Base-by-base conservation (phyloP, 2,888 invertebrate species). In the Frankliniella intonsa region DNA sequence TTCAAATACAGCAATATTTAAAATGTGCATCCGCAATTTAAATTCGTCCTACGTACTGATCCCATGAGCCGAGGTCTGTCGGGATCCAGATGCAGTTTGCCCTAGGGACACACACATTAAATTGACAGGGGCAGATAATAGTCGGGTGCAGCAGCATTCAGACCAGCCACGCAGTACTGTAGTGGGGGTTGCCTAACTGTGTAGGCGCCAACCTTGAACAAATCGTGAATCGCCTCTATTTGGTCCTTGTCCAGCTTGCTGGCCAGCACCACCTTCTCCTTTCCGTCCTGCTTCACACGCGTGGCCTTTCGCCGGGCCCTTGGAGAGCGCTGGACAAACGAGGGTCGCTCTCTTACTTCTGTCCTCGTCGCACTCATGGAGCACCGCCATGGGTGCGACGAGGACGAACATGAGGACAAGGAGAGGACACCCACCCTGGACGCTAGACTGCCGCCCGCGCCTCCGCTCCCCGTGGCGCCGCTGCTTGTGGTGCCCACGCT, bases 231-330 rank as follows among this genome's bases (percentile, higher is more conserved):
- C 11, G 69, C 69, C 69, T 76, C 69, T 22, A 76, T 76, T 25
- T 76, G 69, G 25, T 76, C 69, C 69, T 76, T 76, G 69, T 76
- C 69, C 25, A 76, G 69, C 25, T 12, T 76, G 69, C 69, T 76
- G 69, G 69, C 69, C 25, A 76, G 69, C 10, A 25, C 8, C 69
- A 25, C 69, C 25, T 25, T 76, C 25, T 76, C 69, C 69, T 76
- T 76, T 8, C 10, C 25, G 12, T 76, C 69, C 25, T 22, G 12
- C 25, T 1, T n/a, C 22, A 76, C 22, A 5, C 25, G 25, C 22
- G 69, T 76, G 25, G 69, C 25, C 25, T 76, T 76, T 9, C 62
- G 69, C 2, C 22, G 69, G 25, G 11, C 19, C 25, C 69, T 22
- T 12, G 69, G 69, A 25, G 69, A 76, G 22, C 69, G 69, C 69